Base-by-base conservation (phyloP, 2,113 vertebrate genomes). In the Melozone crissalis region DNA sequence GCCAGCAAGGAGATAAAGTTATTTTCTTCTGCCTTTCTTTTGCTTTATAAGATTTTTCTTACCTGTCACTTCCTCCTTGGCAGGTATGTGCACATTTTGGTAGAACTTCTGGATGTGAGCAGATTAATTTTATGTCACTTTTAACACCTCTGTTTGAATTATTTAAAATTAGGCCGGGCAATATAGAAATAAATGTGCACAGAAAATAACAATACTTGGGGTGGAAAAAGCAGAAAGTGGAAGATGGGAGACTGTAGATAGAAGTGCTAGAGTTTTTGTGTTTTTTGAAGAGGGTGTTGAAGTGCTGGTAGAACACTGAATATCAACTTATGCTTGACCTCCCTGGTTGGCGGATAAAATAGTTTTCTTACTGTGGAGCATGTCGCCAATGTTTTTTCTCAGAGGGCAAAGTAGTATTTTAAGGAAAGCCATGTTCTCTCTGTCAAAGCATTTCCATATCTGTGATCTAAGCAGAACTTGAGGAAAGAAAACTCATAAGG, bases 181-280 rank as follows among this genome's bases (percentile, higher is more conserved):
- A 54, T 55, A 15, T 20, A 58, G 23, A 68, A n/a, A 28, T 62
- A 17, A 87, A 28, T 69, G 21, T 87, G 20, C 31, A 30, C 12
- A 83, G n/a, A 61, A 76, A 66, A 37, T 61, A 52, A 33, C 13
- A 55, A 7, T 66, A 37, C 28, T 41, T 6, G 2, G 11, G 4
- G 13, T 1, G 0, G 9, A 31, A 51, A 26, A 44, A 11, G 8
- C 2, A 41, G 24, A 9, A 3, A 1, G 3, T 55, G 22, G 23
- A 61, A 69, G 26, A 71, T n/a, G 7, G 4, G 3, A 69, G 51
- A 44, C 22, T 72, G 15, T n/a, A 43, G n/a, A 6, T 39, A 41
- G 37, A 13, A 65, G 31, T 39, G 28, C 2, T 35, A 2, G 31
- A 71, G 11, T 31, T 84, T 39, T 28, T 87, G 6, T 65, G 15